phyloP scores from a whole-genome alignment of 2,888 invertebrate genomes.

The Syritta pipiens region DNA sequence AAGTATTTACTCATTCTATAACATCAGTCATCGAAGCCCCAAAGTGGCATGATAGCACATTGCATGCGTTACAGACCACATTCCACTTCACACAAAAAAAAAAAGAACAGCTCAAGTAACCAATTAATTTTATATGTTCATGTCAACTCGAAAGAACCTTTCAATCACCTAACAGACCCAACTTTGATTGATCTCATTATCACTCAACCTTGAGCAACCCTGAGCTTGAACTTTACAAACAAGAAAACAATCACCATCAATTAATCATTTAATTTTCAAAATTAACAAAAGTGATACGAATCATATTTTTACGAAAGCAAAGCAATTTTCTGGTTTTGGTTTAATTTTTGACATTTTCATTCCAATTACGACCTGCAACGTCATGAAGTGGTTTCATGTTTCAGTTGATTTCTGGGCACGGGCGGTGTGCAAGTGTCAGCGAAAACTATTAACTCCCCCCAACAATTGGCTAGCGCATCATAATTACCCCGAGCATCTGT shows the following conservation, averaged over 20 bases:
- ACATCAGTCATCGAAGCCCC: slow-evolving; percentile 6
- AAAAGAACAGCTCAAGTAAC: neutral
- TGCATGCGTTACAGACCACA: neutral
- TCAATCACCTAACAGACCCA: slow-evolving; percentile 5
- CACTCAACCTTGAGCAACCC: neutral
- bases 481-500: too few species aligned
- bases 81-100: neutral
- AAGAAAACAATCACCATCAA: neutral
- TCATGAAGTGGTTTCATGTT: neutral
- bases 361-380: neutral
- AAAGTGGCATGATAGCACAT: neutral
- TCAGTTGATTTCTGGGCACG: too few species aligned
- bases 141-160: neutral
- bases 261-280: slow-evolving; percentile 21
- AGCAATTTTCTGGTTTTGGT: slow-evolving; percentile 1
- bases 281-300: too few species aligned
- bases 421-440: slow-evolving; percentile 16
- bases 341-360: neutral
- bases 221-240: slow-evolving; percentile 4
- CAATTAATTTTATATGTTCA: slow-evolving; percentile 5
- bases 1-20: neutral
- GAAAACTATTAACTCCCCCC: too few species aligned
- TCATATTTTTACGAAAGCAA: too few species aligned
- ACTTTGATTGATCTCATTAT: slow-evolving; percentile 25
- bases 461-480: slow-evolving; percentile 9